These are phyloP conservation scores for Plumapathes pennacea DNA, from an alignment of 92 coral and sea anemone species.

Conservation along the genomic window DNA sequence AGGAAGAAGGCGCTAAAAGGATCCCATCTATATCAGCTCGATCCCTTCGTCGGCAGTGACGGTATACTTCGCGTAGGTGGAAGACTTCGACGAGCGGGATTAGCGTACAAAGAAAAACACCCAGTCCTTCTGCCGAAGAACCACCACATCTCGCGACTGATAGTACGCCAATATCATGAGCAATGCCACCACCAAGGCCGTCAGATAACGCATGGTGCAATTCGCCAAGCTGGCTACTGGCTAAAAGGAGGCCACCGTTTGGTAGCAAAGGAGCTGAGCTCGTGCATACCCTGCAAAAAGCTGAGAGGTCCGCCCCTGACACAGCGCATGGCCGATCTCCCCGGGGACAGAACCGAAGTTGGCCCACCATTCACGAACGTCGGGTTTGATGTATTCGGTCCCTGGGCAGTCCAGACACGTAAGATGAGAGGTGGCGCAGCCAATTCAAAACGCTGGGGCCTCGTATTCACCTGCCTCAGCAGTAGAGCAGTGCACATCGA, in stretches of 20 bases:
- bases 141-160: constrained; percentile 6
- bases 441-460: constrained; percentile 14
- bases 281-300: constrained; percentile 16
- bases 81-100: constrained; percentile 12
- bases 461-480: constrained; percentile 9
- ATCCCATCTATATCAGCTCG: too few relatives aligned
- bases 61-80: constrained; percentile 27
- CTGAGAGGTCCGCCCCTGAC: constrained; percentile 4
- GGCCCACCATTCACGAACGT: constrained; percentile 46
- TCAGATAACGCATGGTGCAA: constrained; percentile 30
- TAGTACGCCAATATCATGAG: constrained; percentile 24
- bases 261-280: constrained; percentile 1
- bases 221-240: constrained; percentile 32
- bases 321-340: constrained; percentile 36
- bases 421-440: constrained; percentile 10
- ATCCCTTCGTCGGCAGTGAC: constrained; percentile 5
- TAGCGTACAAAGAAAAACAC: constrained; percentile 28
- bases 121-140: constrained; percentile 12
- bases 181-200: constrained; percentile 45
- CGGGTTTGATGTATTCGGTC: constrained; percentile 30
- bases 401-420: constrained; percentile 10
- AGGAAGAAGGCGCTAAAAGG: too few relatives aligned
- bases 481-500: too few relatives aligned
- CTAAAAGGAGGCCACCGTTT: constrained; percentile 4
- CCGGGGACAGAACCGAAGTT: constrained; percentile 15